Evolutionary conservation across 2,888 invertebrate genomes (phyloP), one percentile per base, ranked within the genome.

Genomic region (Lepidocyrtoides sp.): DNA sequence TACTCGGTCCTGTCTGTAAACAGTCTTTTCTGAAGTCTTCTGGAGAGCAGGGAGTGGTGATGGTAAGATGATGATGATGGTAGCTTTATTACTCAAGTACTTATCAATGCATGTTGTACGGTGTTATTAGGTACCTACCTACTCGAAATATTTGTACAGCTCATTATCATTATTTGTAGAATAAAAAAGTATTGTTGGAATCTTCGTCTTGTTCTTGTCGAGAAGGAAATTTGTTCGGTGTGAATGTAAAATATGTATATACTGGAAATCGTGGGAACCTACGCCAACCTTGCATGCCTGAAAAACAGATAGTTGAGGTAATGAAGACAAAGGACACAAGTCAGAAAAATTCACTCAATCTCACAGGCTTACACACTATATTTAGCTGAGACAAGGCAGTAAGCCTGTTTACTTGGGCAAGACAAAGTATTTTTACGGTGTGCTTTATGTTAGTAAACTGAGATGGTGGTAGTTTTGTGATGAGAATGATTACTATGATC

Each of bases 331-430:
- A 86, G 75, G 77, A 77, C 51, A 72, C 83, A 72, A 85, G 85
- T 86, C 72, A 63, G 36, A 48, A 77, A 86, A 86, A 86, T 75
- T 86, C 86, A 86, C 77, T 79, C 79, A 79, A 79, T 79, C 79
- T 79, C 32, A 23, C 36, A 54, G 14, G 57, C 54, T 54, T 57
- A 79, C 54, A 79, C 79, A 20, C 23, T 36, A 54, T 79, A 32
- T 79, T 57, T 29, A 57, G 54, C 32, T 32, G 20, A 20, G 17
- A 41, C 60, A 60, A 60, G 60, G 10, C 26, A 26, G 60, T 26
- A 60, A 60, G 60, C 60, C 26, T 26, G 60, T 60, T 60, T 60
- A 26, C 60, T 60, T 14, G 26, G 60, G 26, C 20, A 26, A 10
- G 57, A 23, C 20, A 57, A 60, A 8, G 60, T 10, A 26, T 10